Conservation (phyloP, 2,888 invertebrate genomes). For the Cephus rjabovi region DNA sequence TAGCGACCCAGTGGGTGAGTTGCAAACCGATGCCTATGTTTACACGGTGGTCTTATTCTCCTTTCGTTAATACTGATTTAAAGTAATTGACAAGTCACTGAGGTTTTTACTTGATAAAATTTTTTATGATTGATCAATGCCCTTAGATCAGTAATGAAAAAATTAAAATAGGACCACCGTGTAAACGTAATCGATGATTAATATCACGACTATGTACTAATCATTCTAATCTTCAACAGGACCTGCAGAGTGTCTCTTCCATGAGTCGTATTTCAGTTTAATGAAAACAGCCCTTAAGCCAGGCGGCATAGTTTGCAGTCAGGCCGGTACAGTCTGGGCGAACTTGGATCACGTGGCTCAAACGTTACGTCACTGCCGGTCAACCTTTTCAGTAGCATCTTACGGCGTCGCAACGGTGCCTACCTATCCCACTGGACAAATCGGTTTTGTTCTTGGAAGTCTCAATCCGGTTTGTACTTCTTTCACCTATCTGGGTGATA, state of each 20-base stretch:
- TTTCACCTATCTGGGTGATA: conserved; percentile 8
- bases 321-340: conserved; percentile 84
- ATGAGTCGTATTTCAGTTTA: conserved; percentile 85
- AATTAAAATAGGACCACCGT: too few relatives aligned
- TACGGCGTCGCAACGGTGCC: conserved; percentile 91
- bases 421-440: conserved; percentile 97
- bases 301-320: conserved; percentile 94
- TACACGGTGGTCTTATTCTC: background rate
- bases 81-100: too few relatives aligned
- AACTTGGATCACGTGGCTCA: conserved; percentile 81
- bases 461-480: conserved; percentile 71
- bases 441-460: conserved; percentile 93
- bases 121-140: too few relatives aligned
- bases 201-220: background rate
- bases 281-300: conserved; percentile 86
- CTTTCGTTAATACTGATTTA: background rate
- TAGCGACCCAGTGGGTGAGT: conserved; percentile 91
- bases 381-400: conserved; percentile 81
- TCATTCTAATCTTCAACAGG: conserved; percentile 63
- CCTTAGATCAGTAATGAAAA: too few relatives aligned
- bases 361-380: conserved; percentile 80
- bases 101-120: too few relatives aligned
- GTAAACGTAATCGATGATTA: background rate
- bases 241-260: conserved; percentile 78
- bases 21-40: background rate